Evolutionary conservation across 2,113 vertebrate species (phyloP), one percentile per base, ranked within the genome.

Genomic region (Chaenogobius annularis): DNA sequence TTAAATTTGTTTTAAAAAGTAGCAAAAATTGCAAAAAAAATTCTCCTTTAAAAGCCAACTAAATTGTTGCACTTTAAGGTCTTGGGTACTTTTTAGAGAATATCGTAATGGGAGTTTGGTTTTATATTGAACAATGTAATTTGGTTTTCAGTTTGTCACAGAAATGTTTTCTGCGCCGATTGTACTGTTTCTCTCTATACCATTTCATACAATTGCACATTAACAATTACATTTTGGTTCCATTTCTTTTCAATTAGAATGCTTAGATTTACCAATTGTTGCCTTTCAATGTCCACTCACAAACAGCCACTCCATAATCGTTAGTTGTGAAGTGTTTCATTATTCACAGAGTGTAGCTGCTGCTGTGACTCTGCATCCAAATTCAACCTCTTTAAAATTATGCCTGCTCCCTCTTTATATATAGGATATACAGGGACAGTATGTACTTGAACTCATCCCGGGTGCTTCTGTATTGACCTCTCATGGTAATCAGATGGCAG

Each of bases 401-500:
- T 69, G 58, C 80, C 54, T 44, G n/a, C 67, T 22, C 35, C 78
- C 59, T 47, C 35, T 69, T 56, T 31, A 31, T 31, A 31, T 31
- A 31, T 31, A 31, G 26, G 26, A 31, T 84, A 67, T 68, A 26
- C 62, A 31, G 44, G 40, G 73, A 78, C 74, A 77, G 78, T 69
- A 47, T 52, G 13, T 66, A 13, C 76, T 81, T 37, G 54, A 58
- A 63, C 68, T 73, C 46, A 47, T 22, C 37, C 72, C 68, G 10
- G 70, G 61, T 66, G 73, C 73, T 56, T 72, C 61, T 70, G 75
- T 65, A 68, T 72, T 62, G 55, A 62, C 75, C 72, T 77, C 56
- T 70, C 47, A 19, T 58, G 54, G 26, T 77, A 86, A 78, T 83
- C 83, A 61, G 70, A 55, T 35, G 20, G 50, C 72, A 80, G 69